phyloP scores from a whole-genome alignment of 1,140 invertebrate genomes.

The Brachionus paranguensis region DNA sequence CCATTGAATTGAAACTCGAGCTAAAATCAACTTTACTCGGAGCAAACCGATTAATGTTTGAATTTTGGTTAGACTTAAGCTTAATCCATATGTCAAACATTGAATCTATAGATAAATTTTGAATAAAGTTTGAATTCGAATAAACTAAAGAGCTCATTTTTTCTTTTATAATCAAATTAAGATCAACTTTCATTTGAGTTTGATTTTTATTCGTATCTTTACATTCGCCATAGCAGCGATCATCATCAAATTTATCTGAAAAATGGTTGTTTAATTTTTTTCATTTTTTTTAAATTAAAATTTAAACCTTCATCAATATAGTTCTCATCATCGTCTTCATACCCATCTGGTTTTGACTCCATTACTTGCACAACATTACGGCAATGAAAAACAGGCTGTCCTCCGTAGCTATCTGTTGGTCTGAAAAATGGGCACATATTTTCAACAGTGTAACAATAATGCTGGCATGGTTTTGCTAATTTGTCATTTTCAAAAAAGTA shows the following conservation, averaged over 20 bases:
- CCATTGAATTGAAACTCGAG: not conserved
- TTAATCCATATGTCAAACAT: not conserved
- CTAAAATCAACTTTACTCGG: not conserved
- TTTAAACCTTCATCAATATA: conserved; percentile 22
- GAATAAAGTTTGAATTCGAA: not conserved
- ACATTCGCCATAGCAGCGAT: not conserved
- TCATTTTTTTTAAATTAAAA: not conserved
- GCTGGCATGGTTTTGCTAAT: conserved; percentile 28
- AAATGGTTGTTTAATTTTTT: not conserved
- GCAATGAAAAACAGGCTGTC: conserved; percentile 38
- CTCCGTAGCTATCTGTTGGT: conserved; percentile 24
- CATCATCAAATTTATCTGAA: conserved; percentile 16
- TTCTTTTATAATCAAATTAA: not conserved
- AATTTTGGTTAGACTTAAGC: not conserved
- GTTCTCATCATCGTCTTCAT: conserved; percentile 38
- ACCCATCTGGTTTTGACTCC: conserved; percentile 29
- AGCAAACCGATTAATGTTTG: not conserved
- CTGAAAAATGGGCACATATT: conserved; percentile 38
- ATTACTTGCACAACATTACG: conserved; percentile 28
- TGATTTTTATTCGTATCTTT: not conserved
- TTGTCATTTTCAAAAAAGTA: not conserved
- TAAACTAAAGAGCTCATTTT: not conserved
- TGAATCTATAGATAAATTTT: not conserved
- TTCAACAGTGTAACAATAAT: conserved; percentile 30
- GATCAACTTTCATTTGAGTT: not conserved